Evolutionary conservation across 1,140 invertebrate species (phyloP).

Genomic region (Psilanteris sp.): DNA sequence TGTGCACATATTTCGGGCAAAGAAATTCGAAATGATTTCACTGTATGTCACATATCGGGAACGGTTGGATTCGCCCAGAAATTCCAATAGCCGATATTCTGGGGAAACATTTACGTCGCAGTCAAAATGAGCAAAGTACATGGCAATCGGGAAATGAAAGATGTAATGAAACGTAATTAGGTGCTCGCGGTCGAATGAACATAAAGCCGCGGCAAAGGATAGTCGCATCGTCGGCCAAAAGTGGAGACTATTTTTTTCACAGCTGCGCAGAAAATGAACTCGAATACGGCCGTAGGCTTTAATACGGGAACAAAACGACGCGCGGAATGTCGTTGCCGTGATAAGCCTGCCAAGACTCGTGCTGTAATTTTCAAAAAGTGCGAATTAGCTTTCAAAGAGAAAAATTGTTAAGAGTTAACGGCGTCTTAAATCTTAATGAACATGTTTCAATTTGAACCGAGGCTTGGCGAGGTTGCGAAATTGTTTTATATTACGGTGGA

Average conservation of each 20-base stretch:
- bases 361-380: constrained; percentile 18
- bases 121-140: constrained; percentile 26
- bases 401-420: constrained; percentile 12
- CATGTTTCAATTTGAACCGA: constrained; percentile 1
- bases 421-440: constrained; percentile 20
- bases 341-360: not conserved
- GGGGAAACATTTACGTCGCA: constrained; percentile 4
- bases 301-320: constrained; percentile 11
- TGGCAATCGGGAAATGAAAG: constrained; percentile 19
- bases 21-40: constrained; percentile 46
- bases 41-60: constrained; percentile 14
- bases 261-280: constrained; percentile 10
- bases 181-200: not conserved
- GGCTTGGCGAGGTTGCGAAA: not conserved
- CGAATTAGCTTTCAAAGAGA: constrained; percentile 7
- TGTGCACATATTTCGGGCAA: constrained; percentile 43
- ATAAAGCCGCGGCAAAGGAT: constrained; percentile 6
- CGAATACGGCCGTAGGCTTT: constrained; percentile 5
- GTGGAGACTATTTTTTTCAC: constrained; percentile 20
- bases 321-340: not conserved
- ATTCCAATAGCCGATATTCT: constrained; percentile 50
- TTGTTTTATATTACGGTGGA: constrained; percentile 4
- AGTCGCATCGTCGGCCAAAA: constrained; percentile 5
- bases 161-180: constrained; percentile 34
- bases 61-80: constrained; percentile 35